Evolutionary conservation across 2,797 vertebrate genomes (phyloP), one percentile per base, ranked within the genome.

Genomic region (Hoplostethus atlanticus): DNA sequence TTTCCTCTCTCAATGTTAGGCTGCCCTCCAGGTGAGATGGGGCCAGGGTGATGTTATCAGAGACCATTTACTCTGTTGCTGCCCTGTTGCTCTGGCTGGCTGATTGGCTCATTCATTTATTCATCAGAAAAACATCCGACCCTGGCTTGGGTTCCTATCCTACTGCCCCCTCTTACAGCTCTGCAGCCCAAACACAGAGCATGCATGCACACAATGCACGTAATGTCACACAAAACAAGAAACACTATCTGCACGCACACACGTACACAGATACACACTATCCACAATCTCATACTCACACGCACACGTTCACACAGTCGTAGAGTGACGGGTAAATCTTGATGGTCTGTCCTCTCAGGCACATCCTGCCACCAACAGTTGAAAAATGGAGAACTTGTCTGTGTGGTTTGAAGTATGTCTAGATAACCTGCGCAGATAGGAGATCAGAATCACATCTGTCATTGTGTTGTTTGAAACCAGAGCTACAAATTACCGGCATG

Each of bases 41-140:
- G 31, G 62, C 60, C 69, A 31, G 50, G 30, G 13, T 12, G 74
- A 79, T 79, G 81, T 85, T 80, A 82, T 85, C 85, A 76, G 80
- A 80, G 71, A 68, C 71, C 40, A 16, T 71, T 80, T 71, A 63
- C 64, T 65, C 47, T 40, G 48, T 68, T 62, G 16, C 50, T 28
- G 58, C 13, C 25, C 0, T n/a, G 10, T 68, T 70, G 51, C 81
- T 21, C 44, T 3, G n/a, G 54, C 54, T 1, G 4, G 21, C 25
- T 7, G 47, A 13, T 58, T 8, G 46, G 3, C 74, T 86, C 76
- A 61, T 87, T 90, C 21, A 91, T 90, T 89, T 84, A 91, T 92
- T 90, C 44, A 91, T 89, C 84, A 84, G 50, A 53, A 13, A 68
- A 53, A 61, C 66, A 51, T 66, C 51, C 66, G 56, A 66, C 62